Evolutionary conservation across 2,797 vertebrate species (phyloP).

Genomic region (Microctenopoma lineatum): DNA sequence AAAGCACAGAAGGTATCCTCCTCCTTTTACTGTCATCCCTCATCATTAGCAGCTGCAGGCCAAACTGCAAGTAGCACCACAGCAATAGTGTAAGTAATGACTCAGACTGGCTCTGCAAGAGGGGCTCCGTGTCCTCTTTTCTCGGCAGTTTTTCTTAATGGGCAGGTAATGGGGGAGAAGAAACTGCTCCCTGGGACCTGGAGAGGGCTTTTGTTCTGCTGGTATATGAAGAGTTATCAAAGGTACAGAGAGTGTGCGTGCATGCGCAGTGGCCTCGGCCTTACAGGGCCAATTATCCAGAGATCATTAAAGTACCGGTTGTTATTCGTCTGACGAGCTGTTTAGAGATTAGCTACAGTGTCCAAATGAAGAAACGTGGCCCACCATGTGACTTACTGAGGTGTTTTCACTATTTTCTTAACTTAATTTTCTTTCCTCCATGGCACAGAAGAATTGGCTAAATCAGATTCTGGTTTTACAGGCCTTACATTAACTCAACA

Average conservation of each 20-base stretch:
- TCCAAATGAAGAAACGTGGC: background rate
- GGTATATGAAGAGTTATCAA: slow-evolving; percentile 56
- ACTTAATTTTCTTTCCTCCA: too few species aligned
- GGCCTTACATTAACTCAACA: too few species aligned
- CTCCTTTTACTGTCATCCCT: slow-evolving; percentile 69
- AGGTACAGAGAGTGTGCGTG: slow-evolving; percentile 16
- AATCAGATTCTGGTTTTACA: too few species aligned
- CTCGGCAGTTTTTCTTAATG: slow-evolving; percentile 59
- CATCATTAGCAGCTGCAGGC: slow-evolving; percentile 74
- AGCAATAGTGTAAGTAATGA: slow-evolving; percentile 66
- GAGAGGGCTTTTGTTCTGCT: slow-evolving; percentile 53
- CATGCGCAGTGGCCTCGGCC: background rate
- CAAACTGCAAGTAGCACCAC: slow-evolving; percentile 58
- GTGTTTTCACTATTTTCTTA: too few species aligned
- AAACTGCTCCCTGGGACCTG: slow-evolving; percentile 51
- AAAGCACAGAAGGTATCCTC: slow-evolving; percentile 72
- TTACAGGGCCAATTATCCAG: too few species aligned
- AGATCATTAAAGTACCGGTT: too few species aligned
- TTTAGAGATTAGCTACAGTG: background rate
- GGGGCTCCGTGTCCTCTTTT: slow-evolving; percentile 45
- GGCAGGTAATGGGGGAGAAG: slow-evolving; percentile 56
- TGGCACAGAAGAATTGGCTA: too few species aligned
- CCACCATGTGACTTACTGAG: too few species aligned
- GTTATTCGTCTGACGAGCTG: background rate
- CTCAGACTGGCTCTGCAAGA: slow-evolving; percentile 42